Evolutionary conservation across 2,888 invertebrate genomes (phyloP).

Genomic region (Drosophila peninsularis): DNA sequence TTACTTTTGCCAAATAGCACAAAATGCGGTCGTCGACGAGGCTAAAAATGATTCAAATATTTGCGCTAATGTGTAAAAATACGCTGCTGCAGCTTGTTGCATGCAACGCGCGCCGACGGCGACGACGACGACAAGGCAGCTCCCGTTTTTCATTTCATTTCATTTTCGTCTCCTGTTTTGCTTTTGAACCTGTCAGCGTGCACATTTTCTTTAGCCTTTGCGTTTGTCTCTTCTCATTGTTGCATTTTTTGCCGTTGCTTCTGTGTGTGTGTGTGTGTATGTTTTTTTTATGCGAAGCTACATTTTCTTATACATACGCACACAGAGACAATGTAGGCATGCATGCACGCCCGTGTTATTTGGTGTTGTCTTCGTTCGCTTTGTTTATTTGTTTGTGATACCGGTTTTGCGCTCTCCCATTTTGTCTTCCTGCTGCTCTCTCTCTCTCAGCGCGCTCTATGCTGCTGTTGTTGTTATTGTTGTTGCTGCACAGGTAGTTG

Average conservation of each 20-base stretch:
- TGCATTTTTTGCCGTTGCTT: constrained; percentile 43
- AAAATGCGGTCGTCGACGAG: constrained; percentile 57
- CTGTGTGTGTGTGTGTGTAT: constrained; percentile 16
- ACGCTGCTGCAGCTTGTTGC: constrained; percentile 64
- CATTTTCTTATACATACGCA: constrained; percentile 47
- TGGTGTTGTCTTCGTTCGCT: constrained; percentile 53
- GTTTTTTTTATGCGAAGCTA: constrained; percentile 43
- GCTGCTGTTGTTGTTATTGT: constrained; percentile 9
- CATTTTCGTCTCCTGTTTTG: constrained; percentile 54
- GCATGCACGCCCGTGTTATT: constrained; percentile 37
- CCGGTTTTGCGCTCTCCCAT: constrained; percentile 58
- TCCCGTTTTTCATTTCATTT: constrained; percentile 55
- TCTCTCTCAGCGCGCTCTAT: constrained; percentile 33
- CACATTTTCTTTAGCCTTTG: constrained; percentile 58
- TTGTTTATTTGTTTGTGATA: constrained; percentile 67
- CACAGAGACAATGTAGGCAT: constrained; percentile 19
- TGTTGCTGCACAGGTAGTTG: constrained; percentile 66
- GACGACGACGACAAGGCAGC: constrained; percentile 46
- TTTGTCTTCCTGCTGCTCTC: constrained; percentile 22
- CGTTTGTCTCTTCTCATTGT: constrained; percentile 54
- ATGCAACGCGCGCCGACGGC: constrained; percentile 51
- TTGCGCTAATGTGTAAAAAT: constrained; percentile 70
- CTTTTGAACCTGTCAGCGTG: constrained; percentile 61
- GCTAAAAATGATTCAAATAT: constrained; percentile 58
- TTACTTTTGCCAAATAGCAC: constrained; percentile 49